Conservation (phyloP, 1,140 invertebrate genomes). For the Lucilia cuprina region DNA sequence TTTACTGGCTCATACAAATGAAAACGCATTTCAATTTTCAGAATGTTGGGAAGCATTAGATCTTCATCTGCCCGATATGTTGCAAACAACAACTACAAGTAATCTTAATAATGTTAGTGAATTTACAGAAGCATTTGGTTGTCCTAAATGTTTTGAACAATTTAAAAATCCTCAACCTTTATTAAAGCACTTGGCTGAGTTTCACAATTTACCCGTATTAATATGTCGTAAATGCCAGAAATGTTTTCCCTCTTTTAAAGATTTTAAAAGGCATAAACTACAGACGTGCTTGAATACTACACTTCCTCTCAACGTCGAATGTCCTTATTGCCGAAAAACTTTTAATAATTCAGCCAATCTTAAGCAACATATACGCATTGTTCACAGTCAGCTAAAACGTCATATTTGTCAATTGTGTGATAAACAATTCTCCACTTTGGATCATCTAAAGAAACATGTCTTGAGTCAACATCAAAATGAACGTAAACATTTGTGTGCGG, state of each 20-base stretch:
- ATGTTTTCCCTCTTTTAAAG: conserved; percentile 1
- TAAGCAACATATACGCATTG: conserved; percentile 36
- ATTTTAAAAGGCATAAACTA: conserved; percentile 2
- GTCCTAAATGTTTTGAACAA: conserved; percentile 37
- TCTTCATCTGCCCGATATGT: conserved; percentile 35
- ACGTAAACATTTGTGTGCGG: conserved; percentile 37
- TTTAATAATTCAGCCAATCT: conserved; percentile 28
- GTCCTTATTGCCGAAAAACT: conserved; percentile 38
- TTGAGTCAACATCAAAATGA: conserved; percentile 41
- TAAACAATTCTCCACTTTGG: conserved; percentile 38
- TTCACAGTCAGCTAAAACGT: conserved; percentile 28
- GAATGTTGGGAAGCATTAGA: conserved; percentile 40
- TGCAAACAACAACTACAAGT: background rate
- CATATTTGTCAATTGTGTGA: conserved; percentile 38
- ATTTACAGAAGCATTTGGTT: background rate
- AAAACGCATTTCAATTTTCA: conserved; percentile 38
- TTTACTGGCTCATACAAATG: conserved; percentile 34
- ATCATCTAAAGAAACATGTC: conserved; percentile 41
- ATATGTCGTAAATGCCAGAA: conserved; percentile 24
- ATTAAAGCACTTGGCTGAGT: conserved; percentile 30
- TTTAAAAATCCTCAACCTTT: conserved; percentile 25
- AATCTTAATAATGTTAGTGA: background rate
- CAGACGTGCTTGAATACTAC: background rate
- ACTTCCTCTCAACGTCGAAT: background rate
- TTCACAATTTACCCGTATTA: conserved; percentile 22